These are phyloP conservation scores for Bradypodion pumilum DNA, from an alignment of 2,797 vertebrate genomes.

Conservation along the genomic window DNA sequence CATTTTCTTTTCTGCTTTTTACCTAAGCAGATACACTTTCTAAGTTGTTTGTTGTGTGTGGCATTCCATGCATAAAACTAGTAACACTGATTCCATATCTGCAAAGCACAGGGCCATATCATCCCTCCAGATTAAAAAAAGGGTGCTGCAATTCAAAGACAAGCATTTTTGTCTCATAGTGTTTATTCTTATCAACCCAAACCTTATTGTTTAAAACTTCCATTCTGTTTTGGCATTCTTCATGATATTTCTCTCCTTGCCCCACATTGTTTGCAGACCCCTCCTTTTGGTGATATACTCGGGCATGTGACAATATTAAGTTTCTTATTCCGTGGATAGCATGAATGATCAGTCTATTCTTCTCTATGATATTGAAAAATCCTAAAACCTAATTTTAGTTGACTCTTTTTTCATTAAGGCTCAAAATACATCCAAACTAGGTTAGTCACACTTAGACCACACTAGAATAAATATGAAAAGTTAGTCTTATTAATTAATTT, in stretches of 20 bases:
- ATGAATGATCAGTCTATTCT: not conserved
- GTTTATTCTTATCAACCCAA: not conserved
- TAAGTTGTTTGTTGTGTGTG: not conserved
- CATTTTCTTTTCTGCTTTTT: conserved; percentile 10
- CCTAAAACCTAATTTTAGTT: not conserved
- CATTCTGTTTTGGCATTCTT: not conserved
- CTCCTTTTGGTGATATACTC: not conserved
- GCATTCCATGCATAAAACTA: conserved; percentile 21
- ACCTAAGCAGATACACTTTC: not conserved
- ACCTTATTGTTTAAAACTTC: conserved; percentile 13
- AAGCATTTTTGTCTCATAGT: conserved; percentile 1
- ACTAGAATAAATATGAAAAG: not conserved
- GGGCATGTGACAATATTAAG: not conserved
- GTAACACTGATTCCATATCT: conserved; percentile 18
- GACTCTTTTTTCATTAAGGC: not conserved
- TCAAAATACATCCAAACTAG: not conserved
- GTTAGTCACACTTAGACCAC: not conserved
- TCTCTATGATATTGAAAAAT: not conserved
- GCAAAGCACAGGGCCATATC: not conserved
- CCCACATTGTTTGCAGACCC: not conserved
- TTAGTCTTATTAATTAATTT: not conserved
- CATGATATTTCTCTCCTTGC: not conserved
- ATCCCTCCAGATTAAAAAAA: conserved; percentile 12
- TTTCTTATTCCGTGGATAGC: not conserved
- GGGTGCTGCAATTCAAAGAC: not conserved